These are phyloP conservation scores for Prochilodus magdalenae DNA, from an alignment of 2,113 vertebrate species.

Conservation along the genomic window DNA sequence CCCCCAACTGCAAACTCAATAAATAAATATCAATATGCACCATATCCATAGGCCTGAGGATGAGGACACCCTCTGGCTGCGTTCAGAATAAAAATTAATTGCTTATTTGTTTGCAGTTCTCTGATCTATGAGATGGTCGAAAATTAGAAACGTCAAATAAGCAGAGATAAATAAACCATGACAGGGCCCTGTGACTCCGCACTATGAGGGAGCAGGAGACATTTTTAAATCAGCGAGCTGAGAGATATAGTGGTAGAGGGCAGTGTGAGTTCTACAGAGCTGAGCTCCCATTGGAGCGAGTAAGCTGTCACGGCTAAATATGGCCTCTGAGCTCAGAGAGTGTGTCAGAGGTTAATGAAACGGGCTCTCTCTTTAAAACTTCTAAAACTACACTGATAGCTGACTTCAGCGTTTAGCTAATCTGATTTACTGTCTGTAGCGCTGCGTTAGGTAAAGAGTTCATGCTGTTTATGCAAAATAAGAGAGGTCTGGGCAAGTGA, in stretches of 20 bases:
- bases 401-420: background rate
- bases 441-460: background rate
- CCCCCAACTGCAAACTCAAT: background rate
- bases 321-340: constrained; percentile 19
- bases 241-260: constrained; percentile 5
- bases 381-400: constrained; percentile 18
- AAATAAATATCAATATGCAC: background rate
- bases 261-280: background rate
- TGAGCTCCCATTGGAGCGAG: constrained; percentile 17
- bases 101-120: background rate
- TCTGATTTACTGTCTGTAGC: background rate
- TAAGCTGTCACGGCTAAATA: constrained; percentile 42
- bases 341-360: constrained; percentile 31
- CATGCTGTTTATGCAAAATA: background rate
- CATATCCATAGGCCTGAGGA: background rate
- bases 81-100: background rate
- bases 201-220: background rate
- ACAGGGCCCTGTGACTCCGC: background rate
- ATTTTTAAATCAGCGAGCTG: constrained; percentile 34
- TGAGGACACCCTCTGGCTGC: background rate
- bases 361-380: constrained; percentile 21
- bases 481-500: no score
- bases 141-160: background rate
- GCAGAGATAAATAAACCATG: background rate
- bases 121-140: background rate